phyloP scores from a whole-genome alignment of 2,888 invertebrate genomes.

The Endomychus coccineus region DNA sequence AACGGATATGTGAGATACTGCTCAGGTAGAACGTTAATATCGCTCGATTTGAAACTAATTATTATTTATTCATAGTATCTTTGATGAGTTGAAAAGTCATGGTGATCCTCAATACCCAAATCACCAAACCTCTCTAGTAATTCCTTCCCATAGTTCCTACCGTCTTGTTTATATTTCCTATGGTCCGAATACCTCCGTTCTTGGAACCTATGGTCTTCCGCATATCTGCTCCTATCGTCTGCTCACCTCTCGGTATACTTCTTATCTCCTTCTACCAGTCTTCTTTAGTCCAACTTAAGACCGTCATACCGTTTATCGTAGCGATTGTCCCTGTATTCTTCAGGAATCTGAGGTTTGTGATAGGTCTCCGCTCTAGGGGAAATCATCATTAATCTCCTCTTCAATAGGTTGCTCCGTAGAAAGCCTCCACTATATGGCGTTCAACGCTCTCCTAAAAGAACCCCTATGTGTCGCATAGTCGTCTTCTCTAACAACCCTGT shows the following conservation, averaged over 20 bases:
- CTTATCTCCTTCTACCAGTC: conserved; percentile 18
- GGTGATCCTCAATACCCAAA: conserved; percentile 41
- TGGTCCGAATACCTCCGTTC: conserved; percentile 19
- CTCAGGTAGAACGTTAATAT: too few species aligned
- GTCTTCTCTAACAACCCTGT: conserved; percentile 34
- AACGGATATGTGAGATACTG: too few species aligned
- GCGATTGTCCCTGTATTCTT: conserved; percentile 38
- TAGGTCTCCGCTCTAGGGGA: conserved; percentile 35
- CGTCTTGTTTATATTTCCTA: conserved; percentile 32
- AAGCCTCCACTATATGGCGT: conserved; percentile 62
- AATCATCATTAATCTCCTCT: conserved; percentile 43
- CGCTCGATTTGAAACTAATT: too few species aligned
- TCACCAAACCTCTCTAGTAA: conserved; percentile 41
- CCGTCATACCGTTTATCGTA: conserved; percentile 19
- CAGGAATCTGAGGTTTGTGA: conserved; percentile 41
- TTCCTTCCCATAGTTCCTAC: conserved; percentile 41
- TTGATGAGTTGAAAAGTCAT: conserved; percentile 38
- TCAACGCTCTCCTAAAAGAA: conserved; percentile 61
- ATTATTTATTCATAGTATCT: conserved; percentile 39
- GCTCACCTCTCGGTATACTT: conserved; percentile 24
- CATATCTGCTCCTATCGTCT: conserved; percentile 20
- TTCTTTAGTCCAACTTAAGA: conserved; percentile 15
- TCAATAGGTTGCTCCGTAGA: conserved; percentile 46
- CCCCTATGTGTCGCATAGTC: conserved; percentile 49
- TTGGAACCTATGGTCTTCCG: conserved; percentile 18